These are phyloP conservation scores for Hippopotamyrus pictus DNA, from an alignment of 2,797 vertebrate species.

Conservation along the genomic window DNA sequence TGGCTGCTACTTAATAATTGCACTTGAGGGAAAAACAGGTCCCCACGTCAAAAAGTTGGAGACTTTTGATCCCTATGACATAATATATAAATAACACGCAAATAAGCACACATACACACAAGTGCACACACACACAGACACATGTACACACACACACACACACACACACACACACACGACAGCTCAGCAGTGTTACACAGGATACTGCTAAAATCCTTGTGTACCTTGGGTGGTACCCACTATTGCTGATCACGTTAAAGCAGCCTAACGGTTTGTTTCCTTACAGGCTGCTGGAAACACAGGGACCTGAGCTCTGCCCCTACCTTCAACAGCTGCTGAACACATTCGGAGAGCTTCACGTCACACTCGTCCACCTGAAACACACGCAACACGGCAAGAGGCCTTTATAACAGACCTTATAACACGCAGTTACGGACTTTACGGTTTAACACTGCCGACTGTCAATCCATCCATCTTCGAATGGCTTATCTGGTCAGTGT, in stretches of 20 bases:
- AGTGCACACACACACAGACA: slow-evolving; percentile 17
- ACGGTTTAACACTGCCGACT: neutral
- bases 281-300: neutral
- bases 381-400: neutral
- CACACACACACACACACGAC: neutral
- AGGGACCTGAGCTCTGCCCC: neutral
- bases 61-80: neutral
- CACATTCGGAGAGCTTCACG: slow-evolving; percentile 80
- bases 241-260: neutral
- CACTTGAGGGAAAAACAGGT: neutral
- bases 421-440: neutral
- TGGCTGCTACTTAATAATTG: no score
- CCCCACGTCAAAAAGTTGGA: neutral
- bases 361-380: slow-evolving; percentile 82
- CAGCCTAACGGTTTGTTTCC: neutral
- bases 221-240: neutral
- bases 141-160: neutral
- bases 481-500: neutral
- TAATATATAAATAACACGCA: neutral
- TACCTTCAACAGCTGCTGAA: slow-evolving; percentile 69
- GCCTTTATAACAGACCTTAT: neutral
- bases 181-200: neutral
- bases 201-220: neutral
- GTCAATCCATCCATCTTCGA: neutral
- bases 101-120: neutral